These are phyloP conservation scores for Lacanobia oleracea DNA, from an alignment of 2,888 invertebrate species.

Conservation along the genomic window DNA sequence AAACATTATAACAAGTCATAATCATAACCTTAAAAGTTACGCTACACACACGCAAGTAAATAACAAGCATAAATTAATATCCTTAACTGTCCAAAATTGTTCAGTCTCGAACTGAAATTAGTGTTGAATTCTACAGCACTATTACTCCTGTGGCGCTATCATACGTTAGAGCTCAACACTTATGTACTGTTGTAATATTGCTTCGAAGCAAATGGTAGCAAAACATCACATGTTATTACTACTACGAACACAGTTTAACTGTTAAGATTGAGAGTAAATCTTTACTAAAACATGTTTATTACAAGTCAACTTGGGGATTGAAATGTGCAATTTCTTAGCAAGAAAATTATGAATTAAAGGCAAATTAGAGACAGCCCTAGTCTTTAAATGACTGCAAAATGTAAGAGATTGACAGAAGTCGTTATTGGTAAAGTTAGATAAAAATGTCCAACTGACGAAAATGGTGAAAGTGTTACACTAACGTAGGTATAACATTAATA, in stretches of 20 bases:
- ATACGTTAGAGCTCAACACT: slow-evolving; percentile 54
- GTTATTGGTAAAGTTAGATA: no score
- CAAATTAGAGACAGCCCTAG: neutral
- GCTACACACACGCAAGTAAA: neutral
- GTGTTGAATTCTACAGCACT: slow-evolving; percentile 38
- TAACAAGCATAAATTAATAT: slow-evolving; percentile 40
- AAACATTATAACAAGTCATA: neutral
- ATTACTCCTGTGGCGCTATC: slow-evolving; percentile 47
- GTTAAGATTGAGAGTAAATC: slow-evolving; percentile 58
- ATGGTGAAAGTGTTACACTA: no score
- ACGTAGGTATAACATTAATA: no score
- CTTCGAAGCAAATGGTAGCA: slow-evolving; percentile 52
- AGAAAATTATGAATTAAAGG: neutral
- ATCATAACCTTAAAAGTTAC: neutral
- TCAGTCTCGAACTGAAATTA: slow-evolving; percentile 32
- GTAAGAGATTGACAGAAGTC: neutral
- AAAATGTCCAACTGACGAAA: no score
- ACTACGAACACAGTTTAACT: slow-evolving; percentile 39
- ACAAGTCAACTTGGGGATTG: slow-evolving; percentile 29
- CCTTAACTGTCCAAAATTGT: slow-evolving; percentile 49
- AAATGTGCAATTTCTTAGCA: slow-evolving; percentile 1
- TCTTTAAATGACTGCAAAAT: neutral
- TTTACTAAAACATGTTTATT: slow-evolving; percentile 40
- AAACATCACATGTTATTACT: slow-evolving; percentile 61
- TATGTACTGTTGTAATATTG: slow-evolving; percentile 44